A percentile compares a stretch with the other conserved stretches of the same genome.
Conservation (phyloP, 92 coral and sea anemone genomes). For the Diadumene lineata region DNA sequence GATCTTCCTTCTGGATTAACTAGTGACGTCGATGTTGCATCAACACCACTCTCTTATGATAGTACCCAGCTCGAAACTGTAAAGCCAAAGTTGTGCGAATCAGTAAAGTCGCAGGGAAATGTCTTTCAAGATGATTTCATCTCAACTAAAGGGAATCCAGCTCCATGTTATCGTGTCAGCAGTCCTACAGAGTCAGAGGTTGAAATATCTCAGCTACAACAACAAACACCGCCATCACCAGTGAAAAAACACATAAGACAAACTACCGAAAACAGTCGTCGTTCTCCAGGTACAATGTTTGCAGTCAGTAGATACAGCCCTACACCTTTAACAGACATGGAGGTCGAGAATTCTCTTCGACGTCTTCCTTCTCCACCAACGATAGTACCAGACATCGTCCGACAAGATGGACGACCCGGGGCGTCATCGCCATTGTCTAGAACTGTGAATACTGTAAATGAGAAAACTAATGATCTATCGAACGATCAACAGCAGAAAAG, state of each 20-base stretch:
- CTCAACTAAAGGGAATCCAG: neutral
- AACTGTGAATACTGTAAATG: neutral
- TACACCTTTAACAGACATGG: constrained; percentile 12
- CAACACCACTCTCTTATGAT: neutral
- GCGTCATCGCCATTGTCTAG: neutral
- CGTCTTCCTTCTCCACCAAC: constrained; percentile 7
- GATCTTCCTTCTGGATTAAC: neutral
- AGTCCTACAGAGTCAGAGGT: neutral
- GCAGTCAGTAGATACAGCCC: constrained; percentile 26
- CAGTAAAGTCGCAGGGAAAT: neutral
- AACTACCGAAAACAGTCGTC: neutral
- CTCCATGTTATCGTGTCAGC: neutral
- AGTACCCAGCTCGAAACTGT: neutral
- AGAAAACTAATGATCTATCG: neutral
- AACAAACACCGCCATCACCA: neutral
- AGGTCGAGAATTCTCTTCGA: neutral
- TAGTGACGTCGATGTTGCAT: neutral
- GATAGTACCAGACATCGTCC: neutral
- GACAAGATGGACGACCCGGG: neutral
- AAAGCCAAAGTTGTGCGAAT: neutral
- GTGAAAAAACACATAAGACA: neutral
- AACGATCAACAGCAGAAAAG: too few relatives aligned
- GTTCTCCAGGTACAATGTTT: constrained; percentile 14
- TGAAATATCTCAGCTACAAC: neutral
- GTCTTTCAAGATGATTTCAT: neutral